phyloP scores from a whole-genome alignment of 2,888 invertebrate species.

The Ichneumoninae sp. region DNA sequence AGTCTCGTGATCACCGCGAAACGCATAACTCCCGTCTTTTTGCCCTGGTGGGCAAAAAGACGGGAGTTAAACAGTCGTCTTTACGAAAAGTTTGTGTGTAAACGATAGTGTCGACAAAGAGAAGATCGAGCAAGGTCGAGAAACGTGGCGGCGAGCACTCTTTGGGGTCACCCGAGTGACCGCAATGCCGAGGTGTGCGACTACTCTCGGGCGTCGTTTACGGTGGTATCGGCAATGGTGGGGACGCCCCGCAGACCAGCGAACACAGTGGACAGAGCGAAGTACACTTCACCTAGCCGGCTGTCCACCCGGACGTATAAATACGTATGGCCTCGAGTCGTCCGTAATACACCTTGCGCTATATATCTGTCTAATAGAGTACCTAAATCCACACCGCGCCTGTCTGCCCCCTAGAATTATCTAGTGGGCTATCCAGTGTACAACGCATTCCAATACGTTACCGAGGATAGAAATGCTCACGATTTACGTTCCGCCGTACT shows the following conservation, averaged over 20 bases:
- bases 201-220: constrained; percentile 35
- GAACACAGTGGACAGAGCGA: neutral
- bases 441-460: constrained; percentile 51
- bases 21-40: too few relatives aligned
- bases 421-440: constrained; percentile 27
- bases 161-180: constrained; percentile 66
- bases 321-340: constrained; percentile 63
- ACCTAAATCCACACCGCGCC: constrained; percentile 35
- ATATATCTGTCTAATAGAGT: constrained; percentile 16
- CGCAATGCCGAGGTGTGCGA: constrained; percentile 65
- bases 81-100: neutral
- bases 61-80: neutral
- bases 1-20: too few relatives aligned
- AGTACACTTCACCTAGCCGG: constrained; percentile 43
- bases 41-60: too few relatives aligned
- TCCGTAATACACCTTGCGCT: constrained; percentile 55
- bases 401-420: constrained; percentile 57
- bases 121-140: constrained; percentile 15
- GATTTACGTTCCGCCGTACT: constrained; percentile 16
- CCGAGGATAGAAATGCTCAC: constrained; percentile 42
- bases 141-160: constrained; percentile 49
- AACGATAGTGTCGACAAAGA: constrained; percentile 3
- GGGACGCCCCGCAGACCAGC: constrained; percentile 8
- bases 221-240: constrained; percentile 8
- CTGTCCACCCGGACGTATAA: constrained; percentile 59